These are phyloP conservation scores for Elymnias hypermnestra DNA, from an alignment of 1,140 invertebrate genomes.

Conservation along the genomic window DNA sequence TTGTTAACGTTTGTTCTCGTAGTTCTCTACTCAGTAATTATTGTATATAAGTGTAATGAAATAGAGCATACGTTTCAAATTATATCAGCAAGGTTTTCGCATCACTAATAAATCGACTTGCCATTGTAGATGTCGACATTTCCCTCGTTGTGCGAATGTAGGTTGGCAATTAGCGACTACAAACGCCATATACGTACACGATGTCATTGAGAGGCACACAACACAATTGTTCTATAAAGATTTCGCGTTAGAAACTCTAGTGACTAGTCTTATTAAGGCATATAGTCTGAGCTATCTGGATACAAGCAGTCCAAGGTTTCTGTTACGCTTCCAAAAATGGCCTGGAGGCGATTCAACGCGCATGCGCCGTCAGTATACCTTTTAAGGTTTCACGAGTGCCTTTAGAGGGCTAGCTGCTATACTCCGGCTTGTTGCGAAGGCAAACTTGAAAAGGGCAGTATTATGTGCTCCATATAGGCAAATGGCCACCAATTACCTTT, in stretches of 20 bases:
- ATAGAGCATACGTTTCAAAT: no score
- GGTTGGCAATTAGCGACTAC: slow-evolving; percentile 18
- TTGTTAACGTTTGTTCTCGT: no score
- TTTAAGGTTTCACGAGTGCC: slow-evolving; percentile 56
- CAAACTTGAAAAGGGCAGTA: slow-evolving; percentile 34
- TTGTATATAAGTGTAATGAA: no score
- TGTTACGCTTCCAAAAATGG: slow-evolving; percentile 53
- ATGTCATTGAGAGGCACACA: slow-evolving; percentile 19
- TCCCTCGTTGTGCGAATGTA: slow-evolving; percentile 22
- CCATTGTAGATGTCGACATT: slow-evolving; percentile 16
- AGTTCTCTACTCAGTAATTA: no score
- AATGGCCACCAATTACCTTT: no score
- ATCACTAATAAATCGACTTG: no score
- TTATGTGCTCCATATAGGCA: no score
- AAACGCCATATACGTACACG: slow-evolving; percentile 22
- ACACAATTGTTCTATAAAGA: slow-evolving; percentile 27
- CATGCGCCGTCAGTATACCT: slow-evolving; percentile 42
- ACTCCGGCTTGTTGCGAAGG: slow-evolving; percentile 30
- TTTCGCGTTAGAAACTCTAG: slow-evolving; percentile 30
- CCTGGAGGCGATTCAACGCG: slow-evolving; percentile 33
- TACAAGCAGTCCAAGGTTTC: slow-evolving; percentile 40
- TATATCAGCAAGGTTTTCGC: no score
- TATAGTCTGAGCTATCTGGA: slow-evolving; percentile 27
- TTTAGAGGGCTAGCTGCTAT: slow-evolving; percentile 44
- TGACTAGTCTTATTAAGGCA: slow-evolving; percentile 25